Conservation (phyloP, 2,113 vertebrate genomes). For the Cyprinodon brontotheroides region DNA sequence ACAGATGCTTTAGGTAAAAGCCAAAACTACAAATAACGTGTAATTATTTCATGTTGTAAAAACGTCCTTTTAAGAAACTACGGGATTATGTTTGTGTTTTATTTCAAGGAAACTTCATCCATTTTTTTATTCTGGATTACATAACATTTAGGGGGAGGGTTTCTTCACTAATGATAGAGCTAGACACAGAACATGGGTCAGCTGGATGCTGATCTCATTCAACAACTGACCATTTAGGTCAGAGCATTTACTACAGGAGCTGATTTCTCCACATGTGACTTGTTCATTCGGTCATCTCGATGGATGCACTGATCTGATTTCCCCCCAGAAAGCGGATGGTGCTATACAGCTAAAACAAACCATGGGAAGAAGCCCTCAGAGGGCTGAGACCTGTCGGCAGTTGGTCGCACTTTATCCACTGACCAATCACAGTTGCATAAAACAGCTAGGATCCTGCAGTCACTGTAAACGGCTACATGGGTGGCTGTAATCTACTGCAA, state of each 20-base stretch:
- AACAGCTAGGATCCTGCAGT: neutral
- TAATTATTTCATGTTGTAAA: neutral
- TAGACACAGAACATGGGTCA: constrained; percentile 14
- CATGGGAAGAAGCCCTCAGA: constrained; percentile 1
- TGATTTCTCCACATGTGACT: constrained; percentile 2
- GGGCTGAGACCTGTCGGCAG: neutral
- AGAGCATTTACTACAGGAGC: constrained; percentile 13
- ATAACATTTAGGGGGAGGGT: neutral
- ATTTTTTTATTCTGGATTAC: neutral
- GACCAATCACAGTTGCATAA: constrained; percentile 28
- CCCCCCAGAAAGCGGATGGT: constrained; percentile 62
- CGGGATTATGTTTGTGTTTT: neutral
- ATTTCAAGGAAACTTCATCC: neutral
- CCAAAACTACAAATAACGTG: neutral
- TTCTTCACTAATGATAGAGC: neutral
- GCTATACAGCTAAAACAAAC: constrained; percentile 31
- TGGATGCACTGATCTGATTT: constrained; percentile 55
- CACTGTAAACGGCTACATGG: constrained; percentile 49
- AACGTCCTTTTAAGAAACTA: neutral
- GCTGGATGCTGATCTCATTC: constrained; percentile 52
- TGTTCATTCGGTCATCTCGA: constrained; percentile 9
- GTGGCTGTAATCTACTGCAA: constrained; percentile 64
- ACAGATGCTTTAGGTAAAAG: neutral
- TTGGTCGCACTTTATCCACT: constrained; percentile 9
- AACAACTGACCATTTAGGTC: constrained; percentile 48